Conservation (phyloP, 2,113 vertebrate species). For the Cynocephalus volans region DNA sequence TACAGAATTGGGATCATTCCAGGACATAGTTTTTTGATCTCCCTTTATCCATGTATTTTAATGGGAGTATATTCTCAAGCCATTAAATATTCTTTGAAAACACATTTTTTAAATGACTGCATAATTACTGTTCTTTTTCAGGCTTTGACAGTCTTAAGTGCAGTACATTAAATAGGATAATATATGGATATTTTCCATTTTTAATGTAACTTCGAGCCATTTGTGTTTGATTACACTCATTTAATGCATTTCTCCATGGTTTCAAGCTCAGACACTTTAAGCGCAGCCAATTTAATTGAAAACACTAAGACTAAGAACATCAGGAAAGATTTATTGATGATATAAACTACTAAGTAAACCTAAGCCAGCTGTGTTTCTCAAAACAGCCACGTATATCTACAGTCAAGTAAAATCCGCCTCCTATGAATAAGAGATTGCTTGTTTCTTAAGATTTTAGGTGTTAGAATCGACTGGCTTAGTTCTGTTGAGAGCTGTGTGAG, state of each 20-base stretch:
- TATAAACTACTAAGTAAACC: background rate
- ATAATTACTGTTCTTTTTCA: slow-evolving; percentile 57
- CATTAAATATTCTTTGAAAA: slow-evolving; percentile 36
- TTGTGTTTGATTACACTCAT: background rate
- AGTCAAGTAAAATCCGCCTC: background rate
- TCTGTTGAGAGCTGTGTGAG: background rate
- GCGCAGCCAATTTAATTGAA: slow-evolving; percentile 68
- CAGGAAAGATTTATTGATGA: background rate
- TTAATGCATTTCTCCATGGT: slow-evolving; percentile 50
- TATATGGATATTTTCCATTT: slow-evolving; percentile 7
- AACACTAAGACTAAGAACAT: slow-evolving; percentile 24
- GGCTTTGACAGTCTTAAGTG: slow-evolving; percentile 22
- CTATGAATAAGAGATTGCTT: background rate
- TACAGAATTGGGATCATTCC: slow-evolving; percentile 11
- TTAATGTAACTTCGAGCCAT: slow-evolving; percentile 46
- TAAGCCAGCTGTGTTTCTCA: background rate
- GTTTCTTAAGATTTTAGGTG: background rate
- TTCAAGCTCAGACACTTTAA: slow-evolving; percentile 65
- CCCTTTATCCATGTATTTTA: background rate
- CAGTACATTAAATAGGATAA: slow-evolving; percentile 28
- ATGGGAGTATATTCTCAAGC: background rate
- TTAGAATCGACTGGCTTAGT: background rate
- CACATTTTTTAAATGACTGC: slow-evolving; percentile 6
- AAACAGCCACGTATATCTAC: background rate
- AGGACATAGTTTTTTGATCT: background rate